Evolutionary conservation across 1,140 invertebrate genomes (phyloP), one percentile per base, ranked within the genome.

Genomic region (Telenomus remus): DNA sequence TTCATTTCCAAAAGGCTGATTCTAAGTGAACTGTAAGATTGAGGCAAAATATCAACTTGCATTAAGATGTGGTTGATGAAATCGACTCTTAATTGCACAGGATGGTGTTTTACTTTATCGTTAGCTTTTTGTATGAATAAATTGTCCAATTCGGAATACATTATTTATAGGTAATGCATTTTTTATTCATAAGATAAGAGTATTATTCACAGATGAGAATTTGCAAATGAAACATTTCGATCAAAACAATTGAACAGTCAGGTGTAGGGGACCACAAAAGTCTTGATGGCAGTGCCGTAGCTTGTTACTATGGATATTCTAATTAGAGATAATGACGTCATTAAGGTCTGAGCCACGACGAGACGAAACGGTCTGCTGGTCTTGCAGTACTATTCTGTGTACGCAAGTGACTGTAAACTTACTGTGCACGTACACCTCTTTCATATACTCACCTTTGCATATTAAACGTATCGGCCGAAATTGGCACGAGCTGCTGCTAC

Each of bases 251-350:
- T 68, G 65, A 71, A 73, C 42, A 66, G 42, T 47, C 65, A 80
- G 79, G 81, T 83, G 76, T 81, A 85, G 82, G 80, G 73, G 78
- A 73, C 66, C 61, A 66, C 60, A 44, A 56, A 76, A 80, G 60
- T 75, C 56, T 50, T 68, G 59, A 44, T 47, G 59, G 60, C 50
- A 66, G 54, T 10, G 11, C 14, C 56, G 56, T 37, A 57, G 63
- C 59, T 66, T 69, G 70, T 78, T 78, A 75, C 79, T 76, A 73
- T 82, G 80, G 70, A 80, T 82, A 86, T 85, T 83, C 84, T 86
- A 86, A 86, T 86, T 86, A 83, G 81, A 84, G 79, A 82, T 87
- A 87, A 87, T 85, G 82, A 87, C 84, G 85, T 85, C 84, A 87
- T 87, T 87, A 85, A 80, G 79, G 84, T 85, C 84, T 85, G 80